phyloP scores from a whole-genome alignment of 2,888 invertebrate genomes.

The Yponomeuta sedellus region DNA sequence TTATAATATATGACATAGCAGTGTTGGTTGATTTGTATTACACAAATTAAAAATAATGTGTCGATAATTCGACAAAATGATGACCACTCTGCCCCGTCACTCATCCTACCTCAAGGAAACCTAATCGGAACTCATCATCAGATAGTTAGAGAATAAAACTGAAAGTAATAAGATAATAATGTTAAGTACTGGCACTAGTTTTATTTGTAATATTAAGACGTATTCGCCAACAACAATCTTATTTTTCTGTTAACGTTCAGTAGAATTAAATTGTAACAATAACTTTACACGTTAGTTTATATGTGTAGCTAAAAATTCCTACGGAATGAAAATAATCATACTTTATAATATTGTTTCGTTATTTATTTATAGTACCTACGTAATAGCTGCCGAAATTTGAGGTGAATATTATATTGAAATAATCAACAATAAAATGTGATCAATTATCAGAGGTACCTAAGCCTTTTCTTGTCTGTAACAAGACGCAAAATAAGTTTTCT shows the following conservation, averaged over 20 bases:
- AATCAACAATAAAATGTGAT: background rate
- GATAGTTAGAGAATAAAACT: background rate
- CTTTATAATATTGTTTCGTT: slow-evolving; percentile 4
- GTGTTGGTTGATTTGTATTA: background rate
- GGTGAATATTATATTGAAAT: slow-evolving; percentile 32
- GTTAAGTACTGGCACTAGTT: background rate
- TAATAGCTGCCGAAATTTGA: slow-evolving; percentile 64
- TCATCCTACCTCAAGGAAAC: background rate
- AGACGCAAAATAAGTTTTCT: slow-evolving; percentile 5
- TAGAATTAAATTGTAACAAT: slow-evolving; percentile 11
- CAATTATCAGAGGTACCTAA: slow-evolving; percentile 19
- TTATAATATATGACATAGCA: background rate
- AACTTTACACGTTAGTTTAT: background rate
- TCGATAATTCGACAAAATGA: too few species aligned
- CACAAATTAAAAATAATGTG: background rate
- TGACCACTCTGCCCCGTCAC: too few species aligned
- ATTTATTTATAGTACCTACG: slow-evolving; percentile 22
- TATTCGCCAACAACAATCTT: slow-evolving; percentile 5
- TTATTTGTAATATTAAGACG: background rate
- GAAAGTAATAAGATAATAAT: background rate
- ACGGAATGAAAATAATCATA: slow-evolving; percentile 12
- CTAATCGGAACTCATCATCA: background rate
- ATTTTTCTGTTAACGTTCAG: slow-evolving; percentile 2
- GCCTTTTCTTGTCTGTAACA: slow-evolving; percentile 21
- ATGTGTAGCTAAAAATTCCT: slow-evolving; percentile 5